These are phyloP conservation scores for Altica lythri DNA, from an alignment of 2,888 invertebrate genomes.

Conservation along the genomic window DNA sequence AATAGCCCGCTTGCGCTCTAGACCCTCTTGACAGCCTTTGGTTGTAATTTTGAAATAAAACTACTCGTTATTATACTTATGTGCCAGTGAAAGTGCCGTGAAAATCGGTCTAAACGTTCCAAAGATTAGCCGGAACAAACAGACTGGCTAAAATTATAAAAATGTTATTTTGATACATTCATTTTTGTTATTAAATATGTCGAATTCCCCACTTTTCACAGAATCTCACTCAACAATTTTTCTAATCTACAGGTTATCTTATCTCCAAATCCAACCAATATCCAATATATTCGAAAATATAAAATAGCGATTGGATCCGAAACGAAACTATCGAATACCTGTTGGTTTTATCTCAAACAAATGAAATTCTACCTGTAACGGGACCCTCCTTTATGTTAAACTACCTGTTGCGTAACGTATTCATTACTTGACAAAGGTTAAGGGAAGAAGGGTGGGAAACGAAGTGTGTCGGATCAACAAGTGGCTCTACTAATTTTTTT, in stretches of 20 bases:
- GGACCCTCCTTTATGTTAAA: not conserved
- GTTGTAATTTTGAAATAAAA: no score
- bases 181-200: no score
- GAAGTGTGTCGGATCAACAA: conserved; percentile 7
- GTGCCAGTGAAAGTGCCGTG: no score
- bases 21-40: no score
- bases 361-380: conserved; percentile 16
- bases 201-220: no score
- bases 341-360: conserved; percentile 7
- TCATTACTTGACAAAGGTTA: not conserved
- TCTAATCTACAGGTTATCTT: not conserved
- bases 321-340: not conserved
- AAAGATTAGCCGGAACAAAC: no score
- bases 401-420: conserved; percentile 14
- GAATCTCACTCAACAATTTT: not conserved
- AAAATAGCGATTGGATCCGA: not conserved
- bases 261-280: conserved; percentile 1
- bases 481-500: no score
- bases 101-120: no score
- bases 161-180: no score
- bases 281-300: not conserved
- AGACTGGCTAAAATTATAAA: no score
- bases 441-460: conserved; percentile 9
- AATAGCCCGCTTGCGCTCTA: no score
- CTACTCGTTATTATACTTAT: no score